Evolutionary conservation across 2,113 vertebrate species (phyloP), one percentile per base, ranked within the genome.

Genomic region (Aegithalos caudatus): DNA sequence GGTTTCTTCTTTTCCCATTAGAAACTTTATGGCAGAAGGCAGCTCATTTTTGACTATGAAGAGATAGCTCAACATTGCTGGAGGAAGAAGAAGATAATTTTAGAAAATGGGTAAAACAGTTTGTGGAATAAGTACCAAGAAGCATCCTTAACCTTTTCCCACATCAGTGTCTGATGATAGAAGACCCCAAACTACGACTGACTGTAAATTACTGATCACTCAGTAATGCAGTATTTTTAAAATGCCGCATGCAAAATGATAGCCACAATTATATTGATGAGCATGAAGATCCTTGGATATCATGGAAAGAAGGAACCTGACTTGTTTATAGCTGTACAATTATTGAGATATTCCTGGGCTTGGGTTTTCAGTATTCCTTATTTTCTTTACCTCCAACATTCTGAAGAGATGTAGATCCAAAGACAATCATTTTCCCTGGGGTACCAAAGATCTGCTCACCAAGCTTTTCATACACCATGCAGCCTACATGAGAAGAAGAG

Each of bases 11-110:
- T 97, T 3, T 97, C 97, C 97, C 85, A 97, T 97, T 23, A 98
- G 97, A 77, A 98, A 98, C 81, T 99, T 98, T 95, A 99, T 99
- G 97, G 99, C 99, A 96, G 99, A 97, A 66, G 99, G 99, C 69
- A 99, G 98, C 96, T 99, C 99, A 90, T 98, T 99, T 98, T 99
- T 99, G 42, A 99, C 99, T 85, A 99, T 99, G 97, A 99, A 99
- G 92, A 99, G 98, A 97, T 99, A 99, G 97, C 99, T 99, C 98
- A 99, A 98, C 98, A 99, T 99, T 82, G 99, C 99, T 99, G 97
- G 40, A 61, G 72, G 56, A 90, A 97, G 92, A 94, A 97, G 9
- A 83, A 93, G 87, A 73, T 77, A 61, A 45, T 61, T 82, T 97
- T 89, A 98, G 94, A 97, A 97, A 97, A 77, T 2, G 2, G 42